Evolutionary conservation across 2,888 invertebrate species (phyloP), one percentile per base, ranked within the genome.

Genomic region (Chesias legatella): DNA sequence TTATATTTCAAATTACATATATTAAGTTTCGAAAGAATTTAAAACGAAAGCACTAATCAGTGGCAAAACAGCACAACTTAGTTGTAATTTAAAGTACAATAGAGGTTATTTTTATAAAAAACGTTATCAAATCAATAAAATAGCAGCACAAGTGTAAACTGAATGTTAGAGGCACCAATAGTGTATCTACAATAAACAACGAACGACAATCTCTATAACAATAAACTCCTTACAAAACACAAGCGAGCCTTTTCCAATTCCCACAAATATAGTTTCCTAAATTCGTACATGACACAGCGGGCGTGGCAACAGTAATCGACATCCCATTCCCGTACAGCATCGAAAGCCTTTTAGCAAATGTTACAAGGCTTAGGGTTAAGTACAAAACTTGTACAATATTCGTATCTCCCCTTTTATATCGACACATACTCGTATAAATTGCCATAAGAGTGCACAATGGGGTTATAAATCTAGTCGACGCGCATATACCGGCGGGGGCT

Each of bases 261-360:
- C 13, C 13, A 17, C 13, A 17, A 17, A 17, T 48, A 48, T 37
- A 34, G 41, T 32, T 41, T 35, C 38, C 48, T 53, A 52, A 47
- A 45, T 53, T 25, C 38, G 36, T 40, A 38, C 40, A 49, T 51
- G 38, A 51, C 33, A 38, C 31, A 36, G 41, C 43, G 36, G 54
- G 54, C 48, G 51, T 51, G 51, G 48, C 40, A 35, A 42, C 46
- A 45, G 34, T 36, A 48, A 48, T 43, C 46, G 34, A 53, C 49
- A 44, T 48, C 44, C 38, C 50, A 52, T 55, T 42, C 36, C 34
- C 39, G 28, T 30, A 36, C 28, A 36, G 52, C 54, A 55, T 17
- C 40, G 46, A 55, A 55, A 55, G 30, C 51, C 50, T 55, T 55
- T 55, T 55, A 55, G 51, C 30, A 50, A 55, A 50, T 46, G 48